Percentiles rank a stretch among this genome's conserved stretches.
These are phyloP conservation scores for Globodera ellingtonae DNA, from an alignment of 1,140 invertebrate species.

Conservation along the genomic window DNA sequence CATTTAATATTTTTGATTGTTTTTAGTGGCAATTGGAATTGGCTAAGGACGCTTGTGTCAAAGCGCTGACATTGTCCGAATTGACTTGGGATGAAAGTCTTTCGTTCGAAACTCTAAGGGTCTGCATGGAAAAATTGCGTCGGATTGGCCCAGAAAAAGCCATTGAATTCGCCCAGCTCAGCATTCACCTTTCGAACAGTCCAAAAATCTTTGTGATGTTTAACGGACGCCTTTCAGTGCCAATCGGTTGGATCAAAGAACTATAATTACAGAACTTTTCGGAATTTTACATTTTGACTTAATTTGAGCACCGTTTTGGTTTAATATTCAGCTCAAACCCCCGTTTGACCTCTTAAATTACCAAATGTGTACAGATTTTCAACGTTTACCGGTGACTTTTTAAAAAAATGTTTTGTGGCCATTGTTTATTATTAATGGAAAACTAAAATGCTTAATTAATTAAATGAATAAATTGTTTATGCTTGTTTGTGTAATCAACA, in stretches of 20 bases:
- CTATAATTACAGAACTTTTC: neutral
- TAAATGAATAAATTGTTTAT: no score
- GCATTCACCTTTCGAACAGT: slow-evolving; percentile 42
- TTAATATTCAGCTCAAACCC: no score
- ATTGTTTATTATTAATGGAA: no score
- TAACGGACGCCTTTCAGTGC: slow-evolving; percentile 38
- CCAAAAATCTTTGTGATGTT: slow-evolving; percentile 43
- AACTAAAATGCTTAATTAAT: no score
- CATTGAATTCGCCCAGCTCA: slow-evolving; percentile 18
- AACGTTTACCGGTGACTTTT: no score
- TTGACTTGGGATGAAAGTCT: slow-evolving; percentile 44
- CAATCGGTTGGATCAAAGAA: slow-evolving; percentile 30
- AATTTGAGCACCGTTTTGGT: neutral
- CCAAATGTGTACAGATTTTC: no score
- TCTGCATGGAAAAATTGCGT: slow-evolving; percentile 25
- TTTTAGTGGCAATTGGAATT: slow-evolving; percentile 29
- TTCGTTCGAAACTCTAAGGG: slow-evolving; percentile 16
- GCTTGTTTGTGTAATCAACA: no score
- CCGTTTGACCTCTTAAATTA: no score
- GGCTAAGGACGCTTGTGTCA: neutral
- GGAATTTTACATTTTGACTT: neutral
- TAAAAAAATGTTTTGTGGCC: no score
- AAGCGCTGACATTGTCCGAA: slow-evolving; percentile 23
- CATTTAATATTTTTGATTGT: neutral
- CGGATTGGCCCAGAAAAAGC: slow-evolving; percentile 14